Evolutionary conservation across 2,888 invertebrate species (phyloP).

Genomic region (Subacronicta megacephala): DNA sequence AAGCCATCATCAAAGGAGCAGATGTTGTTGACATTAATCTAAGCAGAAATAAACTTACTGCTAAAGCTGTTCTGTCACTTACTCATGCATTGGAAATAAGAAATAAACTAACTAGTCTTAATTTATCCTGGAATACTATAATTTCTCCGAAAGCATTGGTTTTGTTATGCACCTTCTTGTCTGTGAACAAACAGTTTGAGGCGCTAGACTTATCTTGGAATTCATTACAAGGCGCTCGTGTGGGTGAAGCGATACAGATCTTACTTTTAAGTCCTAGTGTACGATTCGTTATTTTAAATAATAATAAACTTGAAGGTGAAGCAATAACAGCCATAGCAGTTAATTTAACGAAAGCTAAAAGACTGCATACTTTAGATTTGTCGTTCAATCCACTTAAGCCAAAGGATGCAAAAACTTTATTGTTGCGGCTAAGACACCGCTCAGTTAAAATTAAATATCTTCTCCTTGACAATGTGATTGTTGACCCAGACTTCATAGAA

Average conservation of each 20-base stretch:
- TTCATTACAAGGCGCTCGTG: slow-evolving; percentile 6
- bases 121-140: slow-evolving; percentile 70
- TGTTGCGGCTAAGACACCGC: slow-evolving; percentile 51
- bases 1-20: slow-evolving; percentile 52
- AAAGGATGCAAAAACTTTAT: slow-evolving; percentile 59
- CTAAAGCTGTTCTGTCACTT: slow-evolving; percentile 51
- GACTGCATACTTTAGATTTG: slow-evolving; percentile 62
- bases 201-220: slow-evolving; percentile 28
- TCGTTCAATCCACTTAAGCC: slow-evolving; percentile 68
- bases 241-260: slow-evolving; percentile 13
- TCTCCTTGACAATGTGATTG: slow-evolving; percentile 63
- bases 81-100: slow-evolving; percentile 61
- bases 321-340: slow-evolving; percentile 53
- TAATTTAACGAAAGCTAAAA: slow-evolving; percentile 52
- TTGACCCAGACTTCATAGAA: slow-evolving; percentile 59
- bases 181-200: slow-evolving; percentile 4
- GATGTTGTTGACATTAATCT: slow-evolving; percentile 19
- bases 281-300: slow-evolving; percentile 10
- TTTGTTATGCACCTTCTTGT: slow-evolving; percentile 10
- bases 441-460: slow-evolving; percentile 62
- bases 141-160: slow-evolving; percentile 31
- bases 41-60: slow-evolving; percentile 64
- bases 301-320: slow-evolving; percentile 20
- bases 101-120: slow-evolving; percentile 63
- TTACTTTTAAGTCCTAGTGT: slow-evolving; percentile 5